A percentile compares a stretch with the other conserved stretches of the same genome.
phyloP scores from a whole-genome alignment of 1,140 invertebrate species.

The Leptinotarsa texana region DNA sequence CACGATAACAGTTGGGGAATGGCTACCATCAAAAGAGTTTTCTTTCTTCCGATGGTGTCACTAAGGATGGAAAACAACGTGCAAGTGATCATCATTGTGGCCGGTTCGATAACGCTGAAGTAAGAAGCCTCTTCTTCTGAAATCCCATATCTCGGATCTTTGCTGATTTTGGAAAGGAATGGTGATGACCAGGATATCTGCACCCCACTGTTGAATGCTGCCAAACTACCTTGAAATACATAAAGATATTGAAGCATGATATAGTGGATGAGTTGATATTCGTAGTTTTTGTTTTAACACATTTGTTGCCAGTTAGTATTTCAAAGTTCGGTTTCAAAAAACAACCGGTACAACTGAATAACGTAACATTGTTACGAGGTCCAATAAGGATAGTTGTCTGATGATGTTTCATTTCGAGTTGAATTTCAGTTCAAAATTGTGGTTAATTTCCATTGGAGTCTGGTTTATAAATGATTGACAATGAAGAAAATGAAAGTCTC shows the following conservation, averaged over 20 bases:
- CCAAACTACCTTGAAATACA: conserved; percentile 1
- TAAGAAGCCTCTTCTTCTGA: conserved; percentile 26
- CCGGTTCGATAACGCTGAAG: conserved; percentile 21
- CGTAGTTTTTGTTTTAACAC: too few relatives aligned
- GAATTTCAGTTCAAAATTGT: too few relatives aligned
- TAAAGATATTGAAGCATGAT: neutral
- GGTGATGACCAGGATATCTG: conserved; percentile 30
- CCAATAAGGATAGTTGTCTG: too few relatives aligned
- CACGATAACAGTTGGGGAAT: conserved; percentile 35
- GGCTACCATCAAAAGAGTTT: conserved; percentile 34
- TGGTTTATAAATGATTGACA: too few relatives aligned
- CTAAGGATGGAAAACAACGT: conserved; percentile 31
- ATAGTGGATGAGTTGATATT: neutral
- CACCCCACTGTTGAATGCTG: conserved; percentile 14
- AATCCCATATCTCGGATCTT: conserved; percentile 32
- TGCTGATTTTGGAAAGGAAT: conserved; percentile 27
- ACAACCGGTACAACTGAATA: too few relatives aligned
- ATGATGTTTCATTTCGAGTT: too few relatives aligned
- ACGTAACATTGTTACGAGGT: too few relatives aligned
- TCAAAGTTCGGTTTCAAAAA: too few relatives aligned
- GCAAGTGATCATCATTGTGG: conserved; percentile 22
- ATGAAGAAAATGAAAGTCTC: too few relatives aligned
- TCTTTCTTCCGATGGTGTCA: conserved; percentile 41
- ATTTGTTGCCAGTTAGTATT: too few relatives aligned
- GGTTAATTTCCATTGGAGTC: too few relatives aligned